phyloP scores from a whole-genome alignment of 2,113 vertebrate genomes.

The Phoxinus phoxinus region DNA sequence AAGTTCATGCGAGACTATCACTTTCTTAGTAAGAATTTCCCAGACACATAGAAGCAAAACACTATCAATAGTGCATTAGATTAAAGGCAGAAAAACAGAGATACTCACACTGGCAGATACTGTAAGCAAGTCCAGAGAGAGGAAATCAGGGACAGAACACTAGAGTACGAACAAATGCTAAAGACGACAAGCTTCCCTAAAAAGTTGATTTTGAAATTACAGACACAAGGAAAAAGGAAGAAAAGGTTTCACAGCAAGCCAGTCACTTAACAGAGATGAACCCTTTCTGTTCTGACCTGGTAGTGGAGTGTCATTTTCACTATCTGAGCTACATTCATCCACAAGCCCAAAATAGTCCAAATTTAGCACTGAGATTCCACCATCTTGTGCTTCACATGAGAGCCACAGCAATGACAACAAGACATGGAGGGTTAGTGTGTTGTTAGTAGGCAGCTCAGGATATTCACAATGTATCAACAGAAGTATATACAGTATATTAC shows the following conservation, averaged over 20 bases:
- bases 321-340: slow-evolving; percentile 85
- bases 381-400: slow-evolving; percentile 26
- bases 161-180: slow-evolving; percentile 12
- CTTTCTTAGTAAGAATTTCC: background rate
- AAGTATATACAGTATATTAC: background rate
- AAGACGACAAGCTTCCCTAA: background rate
- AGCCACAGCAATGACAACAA: slow-evolving; percentile 11
- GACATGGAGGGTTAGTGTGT: background rate
- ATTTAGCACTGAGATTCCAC: slow-evolving; percentile 75
- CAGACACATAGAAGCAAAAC: background rate
- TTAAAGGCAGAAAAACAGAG: slow-evolving; percentile 19
- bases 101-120: slow-evolving; percentile 41
- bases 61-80: background rate
- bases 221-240: background rate
- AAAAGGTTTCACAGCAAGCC: slow-evolving; percentile 24
- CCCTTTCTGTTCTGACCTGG: slow-evolving; percentile 85
- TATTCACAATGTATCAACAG: background rate
- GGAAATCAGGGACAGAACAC: slow-evolving; percentile 16
- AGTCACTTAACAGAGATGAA: background rate
- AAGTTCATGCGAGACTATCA: background rate
- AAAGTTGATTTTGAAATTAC: slow-evolving; percentile 14
- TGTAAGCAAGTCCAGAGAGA: slow-evolving; percentile 19
- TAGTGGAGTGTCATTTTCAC: slow-evolving; percentile 81
- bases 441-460: background rate
- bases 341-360: slow-evolving; percentile 95